A percentile compares a stretch with the other conserved stretches of the same genome.
These are phyloP conservation scores for Hydractinia echinata DNA, from an alignment of 30 jellyfish, hydroid and myxozoan genomes.

Conservation along the genomic window DNA sequence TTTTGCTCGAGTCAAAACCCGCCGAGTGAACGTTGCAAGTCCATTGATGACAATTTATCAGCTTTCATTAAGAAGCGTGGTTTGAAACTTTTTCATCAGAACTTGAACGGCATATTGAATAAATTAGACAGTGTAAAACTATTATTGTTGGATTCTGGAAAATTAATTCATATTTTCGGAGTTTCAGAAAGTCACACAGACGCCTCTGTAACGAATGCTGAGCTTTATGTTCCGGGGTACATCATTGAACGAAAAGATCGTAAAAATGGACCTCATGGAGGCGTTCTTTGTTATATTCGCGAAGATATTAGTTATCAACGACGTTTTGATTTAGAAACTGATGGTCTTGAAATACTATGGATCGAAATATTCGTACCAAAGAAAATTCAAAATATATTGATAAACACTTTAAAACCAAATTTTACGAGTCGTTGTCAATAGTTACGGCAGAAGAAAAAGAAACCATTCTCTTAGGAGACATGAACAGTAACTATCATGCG, in stretches of 20 bases:
- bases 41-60: too few species aligned
- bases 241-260: conserved; percentile 45
- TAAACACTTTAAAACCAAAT: conserved; percentile 42
- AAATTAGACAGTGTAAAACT: conserved; percentile 19
- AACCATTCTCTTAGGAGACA: too few species aligned
- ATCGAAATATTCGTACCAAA: conserved; percentile 47
- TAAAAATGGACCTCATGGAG: conserved; percentile 39
- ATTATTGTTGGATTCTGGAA: conserved; percentile 32
- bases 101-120: conserved; percentile 40
- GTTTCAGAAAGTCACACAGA: conserved; percentile 39
- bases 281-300: too few species aligned
- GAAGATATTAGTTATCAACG: conserved; percentile 39
- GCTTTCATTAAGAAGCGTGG: too few species aligned
- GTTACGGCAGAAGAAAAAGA: too few species aligned
- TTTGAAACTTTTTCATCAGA: conserved; percentile 44
- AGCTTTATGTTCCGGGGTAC: conserved; percentile 35
- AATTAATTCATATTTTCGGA: conserved; percentile 39
- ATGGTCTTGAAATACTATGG: conserved; percentile 50
- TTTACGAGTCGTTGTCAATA: too few species aligned
- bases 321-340: conserved; percentile 18
- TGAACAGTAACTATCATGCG: too few species aligned
- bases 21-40: too few species aligned
- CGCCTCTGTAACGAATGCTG: conserved; percentile 27
- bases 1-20: too few species aligned
- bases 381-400: conserved; percentile 46